phyloP scores from a whole-genome alignment of 2,888 invertebrate species.

The Eupithecia tripunctaria region DNA sequence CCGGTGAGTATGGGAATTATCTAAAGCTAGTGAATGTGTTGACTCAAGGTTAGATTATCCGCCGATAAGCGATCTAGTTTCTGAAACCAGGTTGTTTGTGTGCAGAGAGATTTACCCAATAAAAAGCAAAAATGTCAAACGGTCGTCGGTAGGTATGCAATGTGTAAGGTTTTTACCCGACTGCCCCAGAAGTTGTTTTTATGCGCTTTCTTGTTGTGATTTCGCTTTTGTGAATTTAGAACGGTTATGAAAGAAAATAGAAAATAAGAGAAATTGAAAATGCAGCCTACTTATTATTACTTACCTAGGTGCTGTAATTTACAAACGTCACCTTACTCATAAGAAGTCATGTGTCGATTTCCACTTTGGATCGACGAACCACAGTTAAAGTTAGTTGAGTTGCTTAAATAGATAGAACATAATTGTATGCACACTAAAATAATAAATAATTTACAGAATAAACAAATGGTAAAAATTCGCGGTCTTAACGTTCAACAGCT shows the following conservation, averaged over 20 bases:
- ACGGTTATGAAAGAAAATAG: slow-evolving; percentile 1
- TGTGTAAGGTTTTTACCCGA: not conserved
- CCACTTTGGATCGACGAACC: not conserved
- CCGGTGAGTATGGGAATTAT: slow-evolving; percentile 36
- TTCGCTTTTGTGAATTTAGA: not conserved
- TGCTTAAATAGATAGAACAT: not conserved
- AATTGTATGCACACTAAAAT: not conserved
- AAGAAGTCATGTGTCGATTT: not conserved
- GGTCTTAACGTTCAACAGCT: not conserved
- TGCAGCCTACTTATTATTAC: not conserved
- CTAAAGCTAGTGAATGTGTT: slow-evolving; percentile 40
- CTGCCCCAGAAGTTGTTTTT: not conserved
- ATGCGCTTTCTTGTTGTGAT: not conserved
- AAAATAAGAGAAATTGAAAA: not conserved
- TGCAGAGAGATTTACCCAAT: not conserved
- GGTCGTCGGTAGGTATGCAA: too few species aligned
- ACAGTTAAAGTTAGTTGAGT: not conserved
- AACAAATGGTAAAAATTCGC: not conserved
- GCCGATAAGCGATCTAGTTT: slow-evolving; percentile 35
- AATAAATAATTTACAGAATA: not conserved
- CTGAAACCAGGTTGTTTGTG: slow-evolving; percentile 36
- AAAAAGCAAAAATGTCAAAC: not conserved
- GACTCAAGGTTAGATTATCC: slow-evolving; percentile 46
- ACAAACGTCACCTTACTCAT: not conserved
- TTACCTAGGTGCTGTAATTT: too few species aligned